Evolutionary conservation across 2,797 vertebrate species (phyloP).

Genomic region (Enteromius anoplus): DNA sequence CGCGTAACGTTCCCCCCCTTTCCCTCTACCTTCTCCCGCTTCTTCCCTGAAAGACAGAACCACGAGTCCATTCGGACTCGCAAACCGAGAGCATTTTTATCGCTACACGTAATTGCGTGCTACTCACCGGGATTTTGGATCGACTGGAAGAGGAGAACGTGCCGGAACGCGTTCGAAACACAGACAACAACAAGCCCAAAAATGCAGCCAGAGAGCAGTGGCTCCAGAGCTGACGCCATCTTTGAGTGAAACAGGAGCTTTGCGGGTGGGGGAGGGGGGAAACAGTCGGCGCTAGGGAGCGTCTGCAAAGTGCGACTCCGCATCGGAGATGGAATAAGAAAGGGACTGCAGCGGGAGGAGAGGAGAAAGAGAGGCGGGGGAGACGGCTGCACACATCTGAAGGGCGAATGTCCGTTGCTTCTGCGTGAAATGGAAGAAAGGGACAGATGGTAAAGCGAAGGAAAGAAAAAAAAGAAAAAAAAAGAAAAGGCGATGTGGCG

Average conservation of each 20-base stretch:
- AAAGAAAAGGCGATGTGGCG: conserved; percentile 62
- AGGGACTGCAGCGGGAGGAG: conserved; percentile 71
- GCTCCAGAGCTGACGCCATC: conserved; percentile 84
- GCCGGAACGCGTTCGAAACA: conserved; percentile 72
- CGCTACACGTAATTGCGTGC: conserved; percentile 39
- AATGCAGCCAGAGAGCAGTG: conserved; percentile 81
- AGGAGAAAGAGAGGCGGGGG: conserved; percentile 13
- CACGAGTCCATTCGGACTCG: conserved; percentile 74
- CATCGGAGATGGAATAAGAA: conserved; percentile 59
- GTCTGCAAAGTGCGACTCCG: conserved; percentile 73
- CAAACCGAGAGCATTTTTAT: conserved; percentile 62
- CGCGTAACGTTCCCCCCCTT: conserved; percentile 65
- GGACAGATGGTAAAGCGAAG: conserved; percentile 77
- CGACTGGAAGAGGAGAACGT: conserved; percentile 71
- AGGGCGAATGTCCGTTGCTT: conserved; percentile 77
- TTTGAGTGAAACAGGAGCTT: conserved; percentile 86
- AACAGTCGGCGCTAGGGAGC: conserved; percentile 78
- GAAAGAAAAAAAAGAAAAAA: conserved; percentile 59
- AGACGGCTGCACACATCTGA: conserved; percentile 76
- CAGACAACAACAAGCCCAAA: conserved; percentile 82
- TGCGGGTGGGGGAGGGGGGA: conserved; percentile 80
- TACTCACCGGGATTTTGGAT: conserved; percentile 79
- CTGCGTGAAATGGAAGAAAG: conserved; percentile 81
- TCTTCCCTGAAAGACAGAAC: conserved; percentile 76
- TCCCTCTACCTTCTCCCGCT: conserved; percentile 75